Evolutionary conservation across 2,113 vertebrate species (phyloP).

Genomic region (Plotosus lineatus): DNA sequence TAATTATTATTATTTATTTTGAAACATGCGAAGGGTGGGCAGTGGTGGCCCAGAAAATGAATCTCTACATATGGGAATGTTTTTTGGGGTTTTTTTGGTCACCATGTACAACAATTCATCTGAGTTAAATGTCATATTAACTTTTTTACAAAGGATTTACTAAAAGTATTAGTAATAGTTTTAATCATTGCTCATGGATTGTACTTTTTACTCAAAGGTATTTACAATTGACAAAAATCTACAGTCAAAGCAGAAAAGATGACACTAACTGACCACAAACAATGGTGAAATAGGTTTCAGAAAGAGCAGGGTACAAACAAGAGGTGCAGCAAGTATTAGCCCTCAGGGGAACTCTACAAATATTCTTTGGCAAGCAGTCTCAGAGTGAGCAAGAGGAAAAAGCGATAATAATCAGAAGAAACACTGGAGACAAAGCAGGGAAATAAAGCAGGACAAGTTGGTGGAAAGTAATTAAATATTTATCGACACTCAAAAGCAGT

Average conservation of each 20-base stretch:
- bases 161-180: no score
- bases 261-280: background rate
- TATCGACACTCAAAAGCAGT: constrained; percentile 7
- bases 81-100: no score
- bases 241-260: background rate
- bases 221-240: background rate
- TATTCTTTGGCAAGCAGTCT: background rate
- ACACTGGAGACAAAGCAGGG: constrained; percentile 18
- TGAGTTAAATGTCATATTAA: no score
- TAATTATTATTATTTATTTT: no score
- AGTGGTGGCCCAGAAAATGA: no score
- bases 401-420: constrained; percentile 21
- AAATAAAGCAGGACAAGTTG: constrained; percentile 4
- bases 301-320: background rate
- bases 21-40: no score
- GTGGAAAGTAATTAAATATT: constrained; percentile 25
- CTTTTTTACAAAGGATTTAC: no score
- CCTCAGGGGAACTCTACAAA: background rate
- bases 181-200: background rate
- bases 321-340: no score
- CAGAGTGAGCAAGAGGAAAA: background rate
- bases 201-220: background rate
- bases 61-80: no score
- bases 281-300: background rate
- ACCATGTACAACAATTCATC: no score